Evolutionary conservation across 37 sponge, comb jelly and placozoan genomes (phyloP), one percentile per base, ranked within the genome.

Genomic region (Aplysina aerophoba): DNA sequence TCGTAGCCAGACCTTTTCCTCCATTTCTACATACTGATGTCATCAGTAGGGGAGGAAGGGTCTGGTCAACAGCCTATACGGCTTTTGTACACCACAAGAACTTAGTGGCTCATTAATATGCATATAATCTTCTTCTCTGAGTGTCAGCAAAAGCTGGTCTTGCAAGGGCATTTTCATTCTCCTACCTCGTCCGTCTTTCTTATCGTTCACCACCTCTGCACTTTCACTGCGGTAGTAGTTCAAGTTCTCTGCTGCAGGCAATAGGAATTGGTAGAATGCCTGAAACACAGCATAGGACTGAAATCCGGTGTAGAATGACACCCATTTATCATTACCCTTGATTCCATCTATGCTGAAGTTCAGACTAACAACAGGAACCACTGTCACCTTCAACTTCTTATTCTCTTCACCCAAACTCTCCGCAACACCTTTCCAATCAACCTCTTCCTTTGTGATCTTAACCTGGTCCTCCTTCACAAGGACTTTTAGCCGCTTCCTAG

Each of bases 261-360:
- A 62, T 62, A 62, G 11, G 12, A 3, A 28, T 28, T 62, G 64
- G 64, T 62, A 62, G 64, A 62, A 62, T 2, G 64, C 12, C 64
- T 11, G 12, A 62, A 62, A 62, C 11, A 62, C 64, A 62, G 12
- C 4, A 62, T 62, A 62, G 28, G 64, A 62, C 64, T 62, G 64
- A 62, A 62, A 62, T 20, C 64, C 64, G 11, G 64, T 62, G 64
- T 62, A 62, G 64, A 62, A 62, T 62, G 64, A 62, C 64, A 62
- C 64, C 64, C 64, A 62, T 62, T 11, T 62, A 13, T 62, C 64
- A 27, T 62, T 62, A 13, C 12, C 64, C 64, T 62, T 62, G 12
- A 62, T 62, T 4, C 11, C 64, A 62, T 62, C 64, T 62, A 62
- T 13, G 11, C 11, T 28, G 64, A 3, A 62, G 64, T 62, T 62